Evolutionary conservation across 2,113 vertebrate genomes (phyloP).

Genomic region (Chunga burmeisteri): DNA sequence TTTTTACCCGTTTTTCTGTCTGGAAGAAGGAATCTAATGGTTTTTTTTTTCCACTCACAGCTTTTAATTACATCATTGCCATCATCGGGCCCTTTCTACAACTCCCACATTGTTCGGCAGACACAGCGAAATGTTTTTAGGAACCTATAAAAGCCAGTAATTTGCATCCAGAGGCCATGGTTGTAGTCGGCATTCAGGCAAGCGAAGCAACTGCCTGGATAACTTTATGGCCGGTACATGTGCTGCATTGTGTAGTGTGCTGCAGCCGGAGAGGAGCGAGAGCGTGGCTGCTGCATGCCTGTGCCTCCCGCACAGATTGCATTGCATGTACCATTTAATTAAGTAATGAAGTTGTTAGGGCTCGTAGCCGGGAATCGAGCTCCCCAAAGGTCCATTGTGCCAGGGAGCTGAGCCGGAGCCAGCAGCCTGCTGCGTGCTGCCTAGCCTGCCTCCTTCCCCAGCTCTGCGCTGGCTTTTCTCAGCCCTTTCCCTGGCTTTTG

Average conservation of each 20-base stretch:
- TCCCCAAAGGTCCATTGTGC: neutral
- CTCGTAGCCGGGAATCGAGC: neutral
- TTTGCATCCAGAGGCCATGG: slow-evolving; percentile 24
- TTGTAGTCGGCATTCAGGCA: neutral
- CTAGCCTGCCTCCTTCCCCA: rapidly evolving
- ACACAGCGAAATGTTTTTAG: slow-evolving; percentile 42
- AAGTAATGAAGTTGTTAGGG: neutral
- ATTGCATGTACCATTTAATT: neutral
- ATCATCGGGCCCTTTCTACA: neutral
- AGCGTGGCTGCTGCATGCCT: neutral
- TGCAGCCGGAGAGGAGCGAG: neutral
- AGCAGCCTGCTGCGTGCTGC: rapidly evolving
- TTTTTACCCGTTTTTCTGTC: slow-evolving; percentile 37
- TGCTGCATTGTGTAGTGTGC: neutral
- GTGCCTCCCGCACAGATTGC: neutral
- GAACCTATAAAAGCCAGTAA: slow-evolving; percentile 35
- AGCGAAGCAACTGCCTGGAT: neutral
- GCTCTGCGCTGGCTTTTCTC: rapidly evolving
- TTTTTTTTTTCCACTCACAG: neutral
- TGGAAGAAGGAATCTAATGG: slow-evolving; percentile 46
- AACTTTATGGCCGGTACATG: slow-evolving; percentile 12
- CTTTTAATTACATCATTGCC: slow-evolving; percentile 47
- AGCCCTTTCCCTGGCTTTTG: neutral
- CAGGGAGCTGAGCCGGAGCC: neutral
- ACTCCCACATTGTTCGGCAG: slow-evolving; percentile 44